Evolutionary conservation across 2,888 invertebrate genomes (phyloP).

Genomic region (Clepsis dumicolana): DNA sequence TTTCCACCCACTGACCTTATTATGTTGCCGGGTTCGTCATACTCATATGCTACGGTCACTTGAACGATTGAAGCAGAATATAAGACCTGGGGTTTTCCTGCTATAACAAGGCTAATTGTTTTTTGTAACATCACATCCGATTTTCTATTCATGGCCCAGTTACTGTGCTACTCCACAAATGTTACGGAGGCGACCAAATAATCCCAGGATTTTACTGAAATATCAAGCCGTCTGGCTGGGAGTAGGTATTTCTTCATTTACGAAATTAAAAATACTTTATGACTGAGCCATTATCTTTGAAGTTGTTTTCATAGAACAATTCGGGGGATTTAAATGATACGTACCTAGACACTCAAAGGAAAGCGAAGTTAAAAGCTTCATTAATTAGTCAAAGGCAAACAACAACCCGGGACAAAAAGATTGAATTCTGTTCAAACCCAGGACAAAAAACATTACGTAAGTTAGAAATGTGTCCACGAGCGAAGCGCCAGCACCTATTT

Average conservation of each 20-base stretch:
- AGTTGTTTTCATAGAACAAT: slow-evolving; percentile 21
- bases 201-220: not conserved
- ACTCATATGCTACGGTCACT: not conserved
- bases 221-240: not conserved
- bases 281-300: slow-evolving; percentile 17
- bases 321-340: slow-evolving; percentile 15
- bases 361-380: slow-evolving; percentile 22
- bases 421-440: too few relatives aligned
- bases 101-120: too few relatives aligned
- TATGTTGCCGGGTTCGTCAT: not conserved
- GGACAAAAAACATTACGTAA: slow-evolving; percentile 12
- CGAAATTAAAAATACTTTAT: slow-evolving; percentile 20
- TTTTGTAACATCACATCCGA: too few relatives aligned
- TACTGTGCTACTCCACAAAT: too few relatives aligned
- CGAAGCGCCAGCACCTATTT: not conserved
- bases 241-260: slow-evolving; percentile 4
- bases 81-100: not conserved
- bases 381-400: slow-evolving; percentile 29
- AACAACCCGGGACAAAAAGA: too few relatives aligned
- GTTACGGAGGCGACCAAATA: not conserved
- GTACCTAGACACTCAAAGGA: not conserved
- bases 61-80: not conserved
- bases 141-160: too few relatives aligned
- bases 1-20: slow-evolving; percentile 3
- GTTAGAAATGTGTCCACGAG: not conserved